A percentile compares a stretch with the other conserved stretches of the same genome.
phyloP scores from a whole-genome alignment of 2,797 vertebrate genomes.

The Amphiprion clarkii region DNA sequence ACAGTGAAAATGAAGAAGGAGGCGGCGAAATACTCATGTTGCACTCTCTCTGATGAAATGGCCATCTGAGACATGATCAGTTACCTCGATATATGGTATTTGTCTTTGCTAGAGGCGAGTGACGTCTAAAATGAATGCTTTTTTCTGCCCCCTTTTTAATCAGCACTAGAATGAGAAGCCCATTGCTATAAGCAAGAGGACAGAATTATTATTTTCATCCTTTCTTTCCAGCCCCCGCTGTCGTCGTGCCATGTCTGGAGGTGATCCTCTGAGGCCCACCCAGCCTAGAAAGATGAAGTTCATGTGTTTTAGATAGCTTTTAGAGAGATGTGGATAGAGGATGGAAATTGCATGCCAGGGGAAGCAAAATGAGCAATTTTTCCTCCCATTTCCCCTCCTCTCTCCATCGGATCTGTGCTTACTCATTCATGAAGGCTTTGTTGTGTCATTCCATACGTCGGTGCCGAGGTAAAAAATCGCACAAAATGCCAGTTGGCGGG shows the following conservation, averaged over 20 bases:
- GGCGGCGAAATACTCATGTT: conserved; percentile 59
- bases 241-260: conserved; percentile 62
- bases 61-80: conserved; percentile 69
- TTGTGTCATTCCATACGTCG: conserved; percentile 69
- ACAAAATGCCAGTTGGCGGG: conserved; percentile 41
- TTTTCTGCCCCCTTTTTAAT: conserved; percentile 48
- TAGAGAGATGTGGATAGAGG: conserved; percentile 65
- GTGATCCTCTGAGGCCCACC: conserved; percentile 73
- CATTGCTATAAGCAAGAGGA: conserved; percentile 52
- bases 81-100: conserved; percentile 60
- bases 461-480: conserved; percentile 45
- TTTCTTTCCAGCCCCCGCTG: conserved; percentile 52
- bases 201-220: conserved; percentile 70
- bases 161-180: conserved; percentile 49
- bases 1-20: conserved; percentile 63
- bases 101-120: conserved; percentile 62
- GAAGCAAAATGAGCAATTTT: conserved; percentile 76
- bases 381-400: conserved; percentile 69
- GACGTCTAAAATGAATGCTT: conserved; percentile 31
- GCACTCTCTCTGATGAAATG: conserved; percentile 65
- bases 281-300: conserved; percentile 69
- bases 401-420: conserved; percentile 65
- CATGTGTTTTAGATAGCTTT: conserved; percentile 79
- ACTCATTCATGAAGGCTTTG: conserved; percentile 80
- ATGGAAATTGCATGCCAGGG: conserved; percentile 76